Conservation (phyloP, 2,113 vertebrate genomes). For the Emydocephalus ijimae region DNA sequence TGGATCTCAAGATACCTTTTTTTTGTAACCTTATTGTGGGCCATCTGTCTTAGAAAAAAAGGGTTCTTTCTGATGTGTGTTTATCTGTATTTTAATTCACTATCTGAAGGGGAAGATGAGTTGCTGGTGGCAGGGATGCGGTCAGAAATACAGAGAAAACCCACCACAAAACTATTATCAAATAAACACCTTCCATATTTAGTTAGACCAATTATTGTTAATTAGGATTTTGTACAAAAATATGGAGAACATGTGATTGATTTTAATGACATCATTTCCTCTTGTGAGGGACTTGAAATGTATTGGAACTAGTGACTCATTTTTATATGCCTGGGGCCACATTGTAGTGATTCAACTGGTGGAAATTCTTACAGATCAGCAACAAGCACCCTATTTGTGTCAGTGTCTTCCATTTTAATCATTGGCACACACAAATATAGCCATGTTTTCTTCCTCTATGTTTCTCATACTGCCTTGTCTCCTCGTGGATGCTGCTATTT, state of each 20-base stretch:
- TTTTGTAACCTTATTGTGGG: conserved; percentile 78
- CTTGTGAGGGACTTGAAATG: conserved; percentile 72
- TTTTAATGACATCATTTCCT: conserved; percentile 73
- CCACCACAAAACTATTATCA: conserved; percentile 35
- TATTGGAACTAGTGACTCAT: conserved; percentile 64
- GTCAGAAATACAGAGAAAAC: conserved; percentile 41
- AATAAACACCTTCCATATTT: conserved; percentile 66
- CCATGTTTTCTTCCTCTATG: background rate
- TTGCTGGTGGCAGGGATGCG: conserved; percentile 24
- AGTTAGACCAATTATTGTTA: conserved; percentile 77
- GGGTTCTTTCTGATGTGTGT: conserved; percentile 70
- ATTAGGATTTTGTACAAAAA: conserved; percentile 72
- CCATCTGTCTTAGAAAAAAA: conserved; percentile 86
- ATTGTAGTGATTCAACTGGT: conserved; percentile 76
- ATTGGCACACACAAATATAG: background rate
- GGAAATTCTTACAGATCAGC: conserved; percentile 42
- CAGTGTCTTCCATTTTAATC: background rate
- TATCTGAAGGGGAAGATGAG: conserved; percentile 68
- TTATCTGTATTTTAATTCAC: conserved; percentile 72
- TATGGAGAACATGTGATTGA: conserved; percentile 77
- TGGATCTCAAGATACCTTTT: conserved; percentile 87
- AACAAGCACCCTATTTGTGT: background rate
- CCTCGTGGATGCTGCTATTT: background rate
- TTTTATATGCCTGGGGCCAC: conserved; percentile 78
- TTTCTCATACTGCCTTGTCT: background rate